Evolutionary conservation across 2,888 invertebrate species (phyloP), one percentile per base, ranked within the genome.

Genomic region (Cacoxenus indagator): DNA sequence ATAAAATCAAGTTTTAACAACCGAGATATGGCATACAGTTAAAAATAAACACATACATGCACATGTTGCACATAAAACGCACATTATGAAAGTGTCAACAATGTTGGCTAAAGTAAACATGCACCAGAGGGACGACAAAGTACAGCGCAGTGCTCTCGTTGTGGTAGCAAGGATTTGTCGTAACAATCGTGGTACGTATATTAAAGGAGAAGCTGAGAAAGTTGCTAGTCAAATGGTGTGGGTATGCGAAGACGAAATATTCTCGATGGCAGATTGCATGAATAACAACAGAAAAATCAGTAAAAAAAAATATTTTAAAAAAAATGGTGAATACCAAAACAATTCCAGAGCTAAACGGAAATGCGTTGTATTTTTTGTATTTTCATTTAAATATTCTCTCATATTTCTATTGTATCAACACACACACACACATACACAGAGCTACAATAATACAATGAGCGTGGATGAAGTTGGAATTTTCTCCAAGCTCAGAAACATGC

Each of bases 81-180:
- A 65, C 67, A 64, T 64, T 68, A 78, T 69, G 71, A 73, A 73
- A 72, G 76, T 82, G 73, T 75, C 83, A 71, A 75, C 81, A 81
- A 81, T 81, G 75, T 75, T 72, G 71, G 72, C 74, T 67, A 70
- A n/a, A 71, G 70, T 73, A 73, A 82, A 67, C 74, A 72, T 71
- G 70, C 48, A 48, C 8, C 2, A 37, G 9, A 37, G 37, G 37
- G 14, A 48, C 9, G 43, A 14, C 9, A 48, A 48, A 48, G 17
- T 48, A 9, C 19, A 19, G 3, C 45, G 45, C 11, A 43, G n/a
- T 11, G 45, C n/a, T 43, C 45, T n/a, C n/a, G 45, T n/a, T 43
- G 45, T 43, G 11, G 45, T 43, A 43, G 11, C 45, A 43, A 43
- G n/a, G n/a, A n/a, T n/a, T n/a, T n/a, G n/a, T n/a, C n/a, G n/a